Evolutionary conservation across 2,888 invertebrate genomes (phyloP), one percentile per base, ranked within the genome.

Genomic region (Leptodirus hochenwartii): DNA sequence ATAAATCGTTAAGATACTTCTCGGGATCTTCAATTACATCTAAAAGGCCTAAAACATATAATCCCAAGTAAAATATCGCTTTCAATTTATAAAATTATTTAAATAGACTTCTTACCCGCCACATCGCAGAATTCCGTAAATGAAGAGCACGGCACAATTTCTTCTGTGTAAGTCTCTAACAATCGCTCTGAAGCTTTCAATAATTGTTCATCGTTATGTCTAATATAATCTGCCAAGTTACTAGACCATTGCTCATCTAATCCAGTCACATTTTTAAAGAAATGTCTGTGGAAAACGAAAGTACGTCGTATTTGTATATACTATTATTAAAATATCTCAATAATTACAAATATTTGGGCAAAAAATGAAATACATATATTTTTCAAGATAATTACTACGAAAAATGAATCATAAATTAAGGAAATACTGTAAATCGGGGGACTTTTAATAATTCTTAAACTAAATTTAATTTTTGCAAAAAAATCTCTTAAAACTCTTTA

Each of bases 71-170:
- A 33, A 15, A 11, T 25, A 12, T 6, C 13, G 10, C 16, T 11
- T 5, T 24, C 13, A 15, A 27, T 8, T 6, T 22, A 29, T 25
- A 23, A 29, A 29, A 17, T 10, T 29, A n/a, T 10, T 24, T 24
- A 11, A n/a, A 9, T 6, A 22, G 17, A 13, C 16, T 14, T 12
- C 58, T 53, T 52, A 68, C 88, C 87, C 43, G 77, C 69, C 40
- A 90, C 85, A 69, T 93, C 93, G 58, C 82, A 84, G 64, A 87
- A 87, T 61, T 95, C 93, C 5, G 67, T 69, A 55, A 93, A 80
- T 10, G 85, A 82, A 36, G 84, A 69, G 59, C 90, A 87, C 6
- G 88, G 84, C 43, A 91, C 61, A 45, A 88, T 64, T 54, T 93
- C 90, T 44, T 90, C 84, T 23, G 85, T 80, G 43, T 90, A 81